Conservation (phyloP, 2,113 vertebrate species). For the Hiodon alosoides region DNA sequence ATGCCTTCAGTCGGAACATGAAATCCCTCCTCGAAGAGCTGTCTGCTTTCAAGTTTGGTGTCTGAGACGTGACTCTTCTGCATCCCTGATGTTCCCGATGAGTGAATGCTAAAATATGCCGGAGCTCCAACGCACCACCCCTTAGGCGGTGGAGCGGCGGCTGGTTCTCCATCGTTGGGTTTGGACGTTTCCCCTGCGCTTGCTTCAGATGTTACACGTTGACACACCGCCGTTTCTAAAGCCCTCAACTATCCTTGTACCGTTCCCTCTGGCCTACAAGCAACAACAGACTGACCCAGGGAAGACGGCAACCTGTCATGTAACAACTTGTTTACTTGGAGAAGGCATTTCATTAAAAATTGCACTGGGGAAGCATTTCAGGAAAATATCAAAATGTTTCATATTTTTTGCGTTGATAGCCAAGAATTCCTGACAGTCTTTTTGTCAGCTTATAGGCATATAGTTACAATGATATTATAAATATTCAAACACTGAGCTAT, state of each 20-base stretch:
- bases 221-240: background rate
- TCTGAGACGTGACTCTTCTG: background rate
- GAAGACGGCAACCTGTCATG: background rate
- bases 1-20: background rate
- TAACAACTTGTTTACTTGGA: background rate
- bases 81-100: conserved; percentile 4
- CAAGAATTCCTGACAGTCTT: background rate
- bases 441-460: background rate
- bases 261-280: background rate
- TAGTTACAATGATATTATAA: too few species aligned
- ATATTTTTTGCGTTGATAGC: background rate
- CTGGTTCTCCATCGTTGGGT: background rate
- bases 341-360: background rate
- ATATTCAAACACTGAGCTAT: background rate
- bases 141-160: background rate
- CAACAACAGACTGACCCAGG: background rate
- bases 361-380: background rate
- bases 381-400: background rate
- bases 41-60: background rate
- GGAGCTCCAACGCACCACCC: background rate
- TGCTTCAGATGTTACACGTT: too few species aligned
- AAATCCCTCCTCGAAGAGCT: conserved; percentile 1
- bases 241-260: background rate
- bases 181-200: background rate
- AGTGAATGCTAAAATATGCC: conserved; percentile 14